Conservation (phyloP, 1,140 invertebrate genomes). For the Calycopis cecrops region DNA sequence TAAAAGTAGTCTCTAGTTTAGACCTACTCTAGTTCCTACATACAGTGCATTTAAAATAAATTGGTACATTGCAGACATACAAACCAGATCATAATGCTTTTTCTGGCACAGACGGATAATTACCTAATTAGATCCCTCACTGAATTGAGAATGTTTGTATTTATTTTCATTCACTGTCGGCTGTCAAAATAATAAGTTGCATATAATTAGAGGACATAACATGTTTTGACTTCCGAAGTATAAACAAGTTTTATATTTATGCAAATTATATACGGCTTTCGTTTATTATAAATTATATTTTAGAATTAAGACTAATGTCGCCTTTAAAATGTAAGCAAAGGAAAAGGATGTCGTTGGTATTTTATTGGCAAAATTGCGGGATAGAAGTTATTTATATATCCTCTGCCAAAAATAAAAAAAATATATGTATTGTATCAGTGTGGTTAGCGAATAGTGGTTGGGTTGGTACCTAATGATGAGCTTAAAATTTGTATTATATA, state of each 20-base stretch:
- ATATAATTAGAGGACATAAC: neutral
- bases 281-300: conserved; percentile 6
- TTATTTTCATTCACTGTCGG: neutral
- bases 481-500: too few relatives aligned
- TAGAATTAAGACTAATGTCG: neutral
- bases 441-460: too few relatives aligned
- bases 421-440: too few relatives aligned
- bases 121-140: too few relatives aligned
- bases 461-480: too few relatives aligned
- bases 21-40: too few relatives aligned
- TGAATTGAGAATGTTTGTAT: too few relatives aligned
- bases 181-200: neutral
- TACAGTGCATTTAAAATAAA: too few relatives aligned
- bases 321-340: conserved; percentile 5
- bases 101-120: too few relatives aligned
- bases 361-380: conserved; percentile 1
- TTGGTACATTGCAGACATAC: too few relatives aligned
- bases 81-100: too few relatives aligned
- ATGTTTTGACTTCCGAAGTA: conserved; percentile 4
- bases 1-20: too few relatives aligned
- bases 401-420: conserved; percentile 1
- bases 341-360: conserved; percentile 8
- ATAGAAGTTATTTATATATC: conserved; percentile 9
- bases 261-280: conserved; percentile 7
- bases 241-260: conserved; percentile 1